A percentile compares a stretch with the other conserved stretches of the same genome.
Evolutionary conservation across 2,797 vertebrate species (phyloP).

Genomic region (Crenichthys baileyi): DNA sequence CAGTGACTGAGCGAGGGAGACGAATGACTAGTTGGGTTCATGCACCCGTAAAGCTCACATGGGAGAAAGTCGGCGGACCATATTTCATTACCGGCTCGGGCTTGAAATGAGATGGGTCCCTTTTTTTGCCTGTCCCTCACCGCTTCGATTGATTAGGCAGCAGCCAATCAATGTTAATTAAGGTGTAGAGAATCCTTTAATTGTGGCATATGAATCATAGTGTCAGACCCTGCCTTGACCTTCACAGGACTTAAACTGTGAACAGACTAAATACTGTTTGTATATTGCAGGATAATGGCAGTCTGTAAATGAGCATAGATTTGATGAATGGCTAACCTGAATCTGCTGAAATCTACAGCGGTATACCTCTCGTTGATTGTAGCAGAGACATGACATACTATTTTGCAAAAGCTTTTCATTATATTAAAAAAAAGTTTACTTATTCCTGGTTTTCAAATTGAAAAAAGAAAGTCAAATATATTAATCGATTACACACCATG

Average conservation of each 20-base stretch:
- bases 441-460: not conserved
- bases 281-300: conserved; percentile 57
- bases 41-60: conserved; percentile 72
- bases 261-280: conserved; percentile 64
- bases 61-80: conserved; percentile 61
- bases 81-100: conserved; percentile 73
- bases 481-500: not conserved
- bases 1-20: conserved; percentile 40
- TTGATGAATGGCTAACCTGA: conserved; percentile 20
- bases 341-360: not conserved
- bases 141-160: conserved; percentile 78
- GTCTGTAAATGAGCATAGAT: conserved; percentile 44
- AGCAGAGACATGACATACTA: not conserved
- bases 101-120: conserved; percentile 70
- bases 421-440: not conserved
- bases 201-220: conserved; percentile 80
- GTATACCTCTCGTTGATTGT: not conserved
- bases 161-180: conserved; percentile 86
- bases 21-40: conserved; percentile 39
- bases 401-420: not conserved
- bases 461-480: not conserved
- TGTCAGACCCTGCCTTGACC: conserved; percentile 77
- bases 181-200: conserved; percentile 83
- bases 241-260: conserved; percentile 62
- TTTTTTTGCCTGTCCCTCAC: conserved; percentile 67